A percentile compares a stretch with the other conserved stretches of the same genome.
phyloP scores from a whole-genome alignment of 2,888 invertebrate genomes.

The Quadroppia sp. region DNA sequence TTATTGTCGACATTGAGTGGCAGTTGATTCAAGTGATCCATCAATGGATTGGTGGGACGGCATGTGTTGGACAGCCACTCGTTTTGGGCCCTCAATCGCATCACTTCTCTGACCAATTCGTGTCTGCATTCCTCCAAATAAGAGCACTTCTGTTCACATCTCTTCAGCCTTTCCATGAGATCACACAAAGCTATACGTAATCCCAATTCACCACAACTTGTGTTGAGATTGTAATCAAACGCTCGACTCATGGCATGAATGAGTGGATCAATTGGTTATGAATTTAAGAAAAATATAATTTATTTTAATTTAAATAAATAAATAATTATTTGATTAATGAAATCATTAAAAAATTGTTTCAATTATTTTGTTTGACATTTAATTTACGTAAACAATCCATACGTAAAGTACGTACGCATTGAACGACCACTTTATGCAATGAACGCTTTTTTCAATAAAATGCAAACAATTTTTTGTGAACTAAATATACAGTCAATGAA shows the following conservation, averaged over 20 bases:
- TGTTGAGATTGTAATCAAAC: conserved; percentile 6
- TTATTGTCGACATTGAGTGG: not conserved
- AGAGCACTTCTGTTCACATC: conserved; percentile 43
- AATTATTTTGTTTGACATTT: too few species aligned
- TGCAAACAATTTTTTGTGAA: too few species aligned
- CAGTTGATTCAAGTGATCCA: conserved; percentile 3
- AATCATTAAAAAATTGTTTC: too few species aligned
- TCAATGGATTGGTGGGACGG: not conserved
- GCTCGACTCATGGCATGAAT: too few species aligned
- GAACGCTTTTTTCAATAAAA: too few species aligned
- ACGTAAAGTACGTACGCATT: too few species aligned
- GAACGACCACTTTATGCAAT: too few species aligned
- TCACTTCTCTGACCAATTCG: conserved; percentile 42
- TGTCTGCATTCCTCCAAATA: conserved; percentile 44
- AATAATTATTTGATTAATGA: too few species aligned
- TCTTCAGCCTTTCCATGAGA: conserved; percentile 42
- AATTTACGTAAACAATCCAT: too few species aligned
- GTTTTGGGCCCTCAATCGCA: conserved; percentile 41
- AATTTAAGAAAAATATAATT: not conserved
- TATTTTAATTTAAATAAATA: too few species aligned
- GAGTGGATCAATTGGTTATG: too few species aligned
- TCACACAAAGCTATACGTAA: conserved; percentile 44
- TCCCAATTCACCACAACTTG: conserved; percentile 41
- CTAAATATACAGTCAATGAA: too few species aligned
- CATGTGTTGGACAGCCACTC: conserved; percentile 37